A percentile compares a stretch with the other conserved stretches of the same genome.
Conservation (phyloP, 2,888 invertebrate species). For the Drosophila quasianomalipes region DNA sequence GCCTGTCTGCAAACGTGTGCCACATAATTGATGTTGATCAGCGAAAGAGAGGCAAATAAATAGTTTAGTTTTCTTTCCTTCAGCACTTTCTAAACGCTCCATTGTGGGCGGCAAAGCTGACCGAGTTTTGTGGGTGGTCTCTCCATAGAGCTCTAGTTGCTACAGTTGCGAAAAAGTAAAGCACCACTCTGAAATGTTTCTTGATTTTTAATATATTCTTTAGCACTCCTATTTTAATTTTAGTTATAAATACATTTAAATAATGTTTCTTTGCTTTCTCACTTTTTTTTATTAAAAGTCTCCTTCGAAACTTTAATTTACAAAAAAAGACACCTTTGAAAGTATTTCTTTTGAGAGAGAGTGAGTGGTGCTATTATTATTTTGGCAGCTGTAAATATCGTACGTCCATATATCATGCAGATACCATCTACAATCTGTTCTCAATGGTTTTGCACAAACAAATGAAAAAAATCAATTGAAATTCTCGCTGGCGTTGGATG, state of each 20-base stretch:
- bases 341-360: background rate
- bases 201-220: background rate
- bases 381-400: slow-evolving; percentile 9
- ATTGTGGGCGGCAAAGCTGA: slow-evolving; percentile 31
- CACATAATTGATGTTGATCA: slow-evolving; percentile 71
- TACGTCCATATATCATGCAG: slow-evolving; percentile 62
- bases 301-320: background rate
- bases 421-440: slow-evolving; percentile 62
- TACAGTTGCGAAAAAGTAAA: background rate
- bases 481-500: slow-evolving; percentile 66
- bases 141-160: background rate
- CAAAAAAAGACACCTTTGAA: background rate
- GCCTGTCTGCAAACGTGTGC: slow-evolving; percentile 70
- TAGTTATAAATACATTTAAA: background rate
- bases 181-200: background rate
- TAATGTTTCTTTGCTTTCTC: too few relatives aligned
- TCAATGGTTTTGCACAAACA: slow-evolving; percentile 44
- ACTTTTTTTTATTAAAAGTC: background rate
- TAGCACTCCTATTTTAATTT: background rate
- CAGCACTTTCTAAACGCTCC: slow-evolving; percentile 67
- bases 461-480: slow-evolving; percentile 56
- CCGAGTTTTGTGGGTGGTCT: slow-evolving; percentile 41
- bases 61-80: slow-evolving; percentile 69
- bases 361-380: background rate
- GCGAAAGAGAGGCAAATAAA: slow-evolving; percentile 36